Base-by-base conservation (phyloP, 2,797 vertebrate genomes). In the Poeciliopsis infans region DNA sequence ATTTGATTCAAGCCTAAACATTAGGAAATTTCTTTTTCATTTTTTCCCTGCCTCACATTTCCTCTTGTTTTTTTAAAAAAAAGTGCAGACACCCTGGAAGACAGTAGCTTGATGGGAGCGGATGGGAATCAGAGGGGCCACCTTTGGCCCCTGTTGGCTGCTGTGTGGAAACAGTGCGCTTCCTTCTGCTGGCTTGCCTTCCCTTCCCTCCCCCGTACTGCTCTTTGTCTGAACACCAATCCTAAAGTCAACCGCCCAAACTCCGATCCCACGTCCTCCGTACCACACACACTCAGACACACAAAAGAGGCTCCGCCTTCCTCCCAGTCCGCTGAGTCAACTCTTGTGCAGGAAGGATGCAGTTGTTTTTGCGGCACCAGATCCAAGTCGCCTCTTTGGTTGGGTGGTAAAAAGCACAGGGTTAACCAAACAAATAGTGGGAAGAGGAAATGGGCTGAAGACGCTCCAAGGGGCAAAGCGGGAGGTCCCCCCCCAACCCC, bases 271-370 rank as follows among this genome's bases (percentile, higher is more conserved):
- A 55, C 74, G 43, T 68, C 69, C 64, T 78, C 13, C 49, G 36
- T 4, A 70, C 31, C 55, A 82, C 72, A 66, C 72, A 53, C 46
- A 51, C 51, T 64, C 18, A 23, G 36, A 25, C 64, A 12, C 64
- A 23, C 57, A 80, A 53, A 33, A 68, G 1, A 70, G 57, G 79
- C 85, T 73, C 84, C 84, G 45, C 82, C 83, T 88, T 83, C 77
- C 74, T 70, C 72, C 16, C 86, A 85, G 85, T 88, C 77, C 43
- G 92, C 94, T 95, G 94, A 95, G 91, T 95, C 95, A 95, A 94
- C 91, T 86, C 85, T 93, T 93, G 79, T 79, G 91, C 94, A 96
- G 95, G 95, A 96, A 96, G 95, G 95, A 95, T 95, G 92, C 89
- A 89, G 91, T 95, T 96, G 94, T 95, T 95, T 92, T 93, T 90